Conservation (phyloP, 2,113 vertebrate species). For the Zosterops pallidus region DNA sequence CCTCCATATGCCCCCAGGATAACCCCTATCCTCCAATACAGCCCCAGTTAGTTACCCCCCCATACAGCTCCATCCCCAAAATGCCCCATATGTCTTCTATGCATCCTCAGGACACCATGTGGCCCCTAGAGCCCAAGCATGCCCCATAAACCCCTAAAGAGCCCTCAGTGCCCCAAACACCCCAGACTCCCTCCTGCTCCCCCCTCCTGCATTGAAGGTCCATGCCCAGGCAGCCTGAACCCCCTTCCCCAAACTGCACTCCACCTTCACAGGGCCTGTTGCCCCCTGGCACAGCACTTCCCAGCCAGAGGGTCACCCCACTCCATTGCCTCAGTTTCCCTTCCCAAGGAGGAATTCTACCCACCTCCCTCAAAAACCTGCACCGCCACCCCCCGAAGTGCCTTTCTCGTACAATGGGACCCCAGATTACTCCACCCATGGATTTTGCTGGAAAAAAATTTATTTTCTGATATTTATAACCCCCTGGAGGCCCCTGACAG, state of each 20-base stretch:
- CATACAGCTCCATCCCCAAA: neutral
- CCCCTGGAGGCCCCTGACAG: neutral
- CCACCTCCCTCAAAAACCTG: neutral
- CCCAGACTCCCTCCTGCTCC: neutral
- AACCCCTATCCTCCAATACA: neutral
- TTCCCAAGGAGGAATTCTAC: neutral
- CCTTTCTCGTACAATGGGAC: fast-evolving
- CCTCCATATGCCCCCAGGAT: no score
- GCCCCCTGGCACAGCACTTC: neutral
- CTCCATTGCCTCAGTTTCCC: neutral
- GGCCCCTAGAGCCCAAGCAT: neutral
- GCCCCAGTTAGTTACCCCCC: neutral
- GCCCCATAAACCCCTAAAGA: neutral
- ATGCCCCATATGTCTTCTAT: neutral
- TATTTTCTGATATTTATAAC: neutral
- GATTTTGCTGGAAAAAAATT: constrained; percentile 18
- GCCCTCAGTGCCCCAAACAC: fast-evolving
- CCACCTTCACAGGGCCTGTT: neutral
- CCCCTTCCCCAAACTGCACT: neutral
- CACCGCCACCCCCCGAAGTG: fast-evolving
- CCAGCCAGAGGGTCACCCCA: neutral
- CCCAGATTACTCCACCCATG: neutral
- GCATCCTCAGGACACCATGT: neutral
- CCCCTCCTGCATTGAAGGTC: no score
- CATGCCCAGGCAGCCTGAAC: no score